Base-by-base conservation (phyloP, 2,797 vertebrate species). In the Sternotherus odoratus region DNA sequence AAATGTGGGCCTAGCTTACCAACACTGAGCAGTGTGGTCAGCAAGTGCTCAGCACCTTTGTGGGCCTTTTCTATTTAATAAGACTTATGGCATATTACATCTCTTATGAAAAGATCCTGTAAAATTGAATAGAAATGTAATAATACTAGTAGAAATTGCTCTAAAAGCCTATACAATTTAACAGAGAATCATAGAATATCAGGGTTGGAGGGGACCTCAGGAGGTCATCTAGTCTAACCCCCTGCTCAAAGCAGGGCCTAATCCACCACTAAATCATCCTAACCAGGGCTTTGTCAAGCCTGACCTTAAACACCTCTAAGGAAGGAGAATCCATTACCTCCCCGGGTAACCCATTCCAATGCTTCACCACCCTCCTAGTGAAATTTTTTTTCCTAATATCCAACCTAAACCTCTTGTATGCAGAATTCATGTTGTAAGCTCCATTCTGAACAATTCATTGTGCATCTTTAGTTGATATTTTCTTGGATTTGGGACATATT, bases 381-480 rank as follows among this genome's bases (percentile, higher is more conserved):
- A 48, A 48, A 9, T 10, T 9, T 2, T 48, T 48, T 48, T 10
- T 10, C 46, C 46, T 48, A 9, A 48, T 48, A 48, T 48, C 46
- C 46, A 48, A 48, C 46, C 46, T 48, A 48, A 48, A 48, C 46
- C 46, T 54, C 5, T 0, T 60, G 49, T 4, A n/a, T 75, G 56
- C 51, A 36, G 7, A 0, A 0, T 15, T 54, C 12, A 82, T 24
- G 21, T 69, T 21, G 28, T 84, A 88, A 86, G 1, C 9, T 51
- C 23, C 33, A 12, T 60, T 23, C 1, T 82, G 53, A 89, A 8
- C 69, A 74, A 46, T 74, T 74, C 12, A 46, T 46, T 49, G 26
- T 69, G 72, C 28, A 26, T 54, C 23, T 94, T 89, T 85, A 89
- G 60, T 15, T 79, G 39, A 5, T 77, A 21, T 43, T 93, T 96